Conservation (phyloP, 2,113 vertebrate species). For the Notiomystis cincta region DNA sequence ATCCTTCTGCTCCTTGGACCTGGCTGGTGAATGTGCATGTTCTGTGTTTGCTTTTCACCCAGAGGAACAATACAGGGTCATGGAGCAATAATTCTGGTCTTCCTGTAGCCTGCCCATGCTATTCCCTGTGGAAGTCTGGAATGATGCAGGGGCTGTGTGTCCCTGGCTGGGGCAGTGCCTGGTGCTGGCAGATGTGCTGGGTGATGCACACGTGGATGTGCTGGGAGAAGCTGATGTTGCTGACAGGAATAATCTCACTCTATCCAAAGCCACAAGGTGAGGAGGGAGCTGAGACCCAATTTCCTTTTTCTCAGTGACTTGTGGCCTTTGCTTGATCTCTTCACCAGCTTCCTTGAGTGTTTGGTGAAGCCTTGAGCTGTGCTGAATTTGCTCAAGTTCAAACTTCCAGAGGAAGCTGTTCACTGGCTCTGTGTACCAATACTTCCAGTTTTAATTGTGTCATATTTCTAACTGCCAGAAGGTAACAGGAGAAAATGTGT, state of each 20-base stretch:
- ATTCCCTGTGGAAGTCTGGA: background rate
- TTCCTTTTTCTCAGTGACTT: background rate
- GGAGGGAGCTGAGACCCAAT: background rate
- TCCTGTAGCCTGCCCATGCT: background rate
- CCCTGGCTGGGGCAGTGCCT: background rate
- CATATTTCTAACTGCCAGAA: background rate
- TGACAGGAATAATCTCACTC: background rate
- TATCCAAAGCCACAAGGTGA: background rate
- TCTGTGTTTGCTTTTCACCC: background rate
- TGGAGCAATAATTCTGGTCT: background rate
- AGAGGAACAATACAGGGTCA: accelerated
- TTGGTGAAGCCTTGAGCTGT: background rate
- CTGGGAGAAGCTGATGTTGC: background rate
- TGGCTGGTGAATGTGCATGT: background rate
- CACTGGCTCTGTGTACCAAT: background rate
- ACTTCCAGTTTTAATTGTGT: background rate
- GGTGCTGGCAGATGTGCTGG: background rate
- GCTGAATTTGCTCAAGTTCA: background rate
- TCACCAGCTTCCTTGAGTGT: background rate
- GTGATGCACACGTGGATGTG: background rate
- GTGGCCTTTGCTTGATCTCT: background rate
- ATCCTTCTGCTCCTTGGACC: background rate
- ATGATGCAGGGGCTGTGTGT: accelerated
- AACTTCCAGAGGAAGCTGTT: background rate
- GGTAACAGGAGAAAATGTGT: background rate